Conservation (phyloP, 2,888 invertebrate species). For the Caradrina clavipalpis region DNA sequence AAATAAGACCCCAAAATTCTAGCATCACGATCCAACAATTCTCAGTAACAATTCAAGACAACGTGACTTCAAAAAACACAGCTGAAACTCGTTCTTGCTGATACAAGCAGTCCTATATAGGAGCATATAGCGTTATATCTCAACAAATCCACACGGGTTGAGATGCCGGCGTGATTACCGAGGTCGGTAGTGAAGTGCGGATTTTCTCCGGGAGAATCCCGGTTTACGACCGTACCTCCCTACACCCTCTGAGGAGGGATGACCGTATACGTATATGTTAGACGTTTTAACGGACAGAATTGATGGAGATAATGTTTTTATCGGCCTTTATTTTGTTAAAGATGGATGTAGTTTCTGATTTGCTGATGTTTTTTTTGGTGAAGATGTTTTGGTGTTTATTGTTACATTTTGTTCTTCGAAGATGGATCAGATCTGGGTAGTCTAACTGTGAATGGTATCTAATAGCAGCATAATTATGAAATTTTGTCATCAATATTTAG, state of each 20-base stretch:
- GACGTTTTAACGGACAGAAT: conserved; percentile 69
- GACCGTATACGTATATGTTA: conserved; percentile 72
- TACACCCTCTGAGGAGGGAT: conserved; percentile 70
- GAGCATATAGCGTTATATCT: conserved; percentile 70
- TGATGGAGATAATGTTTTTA: conserved; percentile 70
- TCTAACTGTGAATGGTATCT: background rate
- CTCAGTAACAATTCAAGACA: conserved; percentile 42
- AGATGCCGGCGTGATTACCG: conserved; percentile 83
- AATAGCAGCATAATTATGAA: background rate
- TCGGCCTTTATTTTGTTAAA: conserved; percentile 61
- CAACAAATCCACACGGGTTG: conserved; percentile 79
- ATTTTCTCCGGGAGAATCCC: conserved; percentile 86
- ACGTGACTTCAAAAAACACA: conserved; percentile 56
- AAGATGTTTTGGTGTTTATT: background rate
- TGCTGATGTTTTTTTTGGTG: conserved; percentile 14
- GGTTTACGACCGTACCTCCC: conserved; percentile 83
- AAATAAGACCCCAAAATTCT: conserved; percentile 31
- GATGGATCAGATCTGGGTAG: background rate
- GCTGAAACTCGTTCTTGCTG: conserved; percentile 39
- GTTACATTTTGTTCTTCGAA: background rate
- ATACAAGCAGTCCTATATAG: conserved; percentile 56
- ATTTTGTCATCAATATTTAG: too few relatives aligned
- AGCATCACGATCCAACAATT: conserved; percentile 21
- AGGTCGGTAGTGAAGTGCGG: conserved; percentile 86
- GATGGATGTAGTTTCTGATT: conserved; percentile 52